Base-by-base conservation (phyloP, 2,797 vertebrate genomes). In the Betta splendens region DNA sequence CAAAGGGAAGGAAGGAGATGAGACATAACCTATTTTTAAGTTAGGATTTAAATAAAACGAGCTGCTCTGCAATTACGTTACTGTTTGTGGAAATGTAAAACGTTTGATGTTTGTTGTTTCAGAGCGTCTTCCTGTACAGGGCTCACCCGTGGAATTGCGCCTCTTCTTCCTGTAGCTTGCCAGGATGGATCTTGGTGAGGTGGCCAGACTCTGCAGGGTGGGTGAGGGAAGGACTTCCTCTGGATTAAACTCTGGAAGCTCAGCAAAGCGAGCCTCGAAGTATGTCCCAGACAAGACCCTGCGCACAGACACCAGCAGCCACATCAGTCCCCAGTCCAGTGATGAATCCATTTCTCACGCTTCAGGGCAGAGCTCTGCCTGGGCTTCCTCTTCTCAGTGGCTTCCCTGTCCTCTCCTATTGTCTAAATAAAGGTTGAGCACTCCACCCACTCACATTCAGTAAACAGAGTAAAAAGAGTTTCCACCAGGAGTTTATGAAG, bases 221-320 rank as follows among this genome's bases (percentile, higher is more conserved):
- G 95, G 95, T 0, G 95, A 98, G n/a, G 95, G 94, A 32, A 97
- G 87, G 45, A 95, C 93, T 49, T 96, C 95, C 75, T 95, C 95
- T 0, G 95, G 95, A 25, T 92, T 93, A 56, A 98, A 98, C 83
- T 96, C 95, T 0, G 95, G 95, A 40, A 98, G 89, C 86, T 97
- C 94, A 0, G 95, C 95, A 50, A 98, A 94, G 5, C 95, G 94
- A 82, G 96, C 94, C 84, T 98, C 94, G 1, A 98, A 96, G 75
- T 94, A 94, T 4, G 92, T 91, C 65, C 94, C 94, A 0, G 93
- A 94, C 69, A 96, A 69, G 65, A 94, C 93, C 91, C 95, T 97
- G 69, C 45, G 36, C 67, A 61, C 54, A 63, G 13, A 73, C 44
- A 52, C 36, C 60, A 33, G 15, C 1, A 18, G 23, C 26, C 21